These are phyloP conservation scores for Drosophila maculinotata DNA, from an alignment of 2,888 invertebrate genomes.

Conservation along the genomic window DNA sequence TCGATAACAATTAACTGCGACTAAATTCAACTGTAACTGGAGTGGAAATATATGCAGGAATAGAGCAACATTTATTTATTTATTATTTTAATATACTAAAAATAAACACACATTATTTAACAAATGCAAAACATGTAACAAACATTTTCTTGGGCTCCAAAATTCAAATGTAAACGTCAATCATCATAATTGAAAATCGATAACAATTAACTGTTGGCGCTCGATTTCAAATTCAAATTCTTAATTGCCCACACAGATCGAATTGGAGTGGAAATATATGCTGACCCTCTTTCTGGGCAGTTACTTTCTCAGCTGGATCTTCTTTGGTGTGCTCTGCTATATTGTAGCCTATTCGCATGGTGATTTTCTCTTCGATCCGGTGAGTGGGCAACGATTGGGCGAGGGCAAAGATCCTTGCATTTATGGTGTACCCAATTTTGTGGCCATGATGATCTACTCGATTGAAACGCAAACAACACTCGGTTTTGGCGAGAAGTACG, in stretches of 20 bases:
- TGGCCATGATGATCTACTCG: conserved; percentile 91
- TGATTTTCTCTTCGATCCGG: conserved; percentile 89
- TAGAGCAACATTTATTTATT: conserved; percentile 48
- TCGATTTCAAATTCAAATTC: conserved; percentile 10
- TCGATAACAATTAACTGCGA: no score
- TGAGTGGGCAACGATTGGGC: conserved; percentile 83
- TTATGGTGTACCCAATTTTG: conserved; percentile 87
- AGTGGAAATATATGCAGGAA: no score
- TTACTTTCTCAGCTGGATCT: conserved; percentile 92
- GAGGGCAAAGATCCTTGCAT: conserved; percentile 86
- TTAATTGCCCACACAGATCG: conserved; percentile 83
- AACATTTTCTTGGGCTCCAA: conserved; percentile 36
- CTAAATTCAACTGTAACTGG: no score
- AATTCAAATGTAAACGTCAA: conserved; percentile 8
- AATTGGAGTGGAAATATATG: conserved; percentile 95
- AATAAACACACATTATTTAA: conserved; percentile 52
- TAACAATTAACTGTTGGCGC: conserved; percentile 3
- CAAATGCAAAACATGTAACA: conserved; percentile 20
- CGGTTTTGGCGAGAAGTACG: conserved; percentile 93
- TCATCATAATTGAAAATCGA: conserved; percentile 11
- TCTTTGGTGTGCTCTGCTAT: conserved; percentile 93
- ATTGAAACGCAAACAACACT: conserved; percentile 95
- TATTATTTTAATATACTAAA: conserved; percentile 19
- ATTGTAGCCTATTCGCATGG: conserved; percentile 91
- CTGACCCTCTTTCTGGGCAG: conserved; percentile 93